phyloP scores from a whole-genome alignment of 2,888 invertebrate species.

The Heliconius erato region DNA sequence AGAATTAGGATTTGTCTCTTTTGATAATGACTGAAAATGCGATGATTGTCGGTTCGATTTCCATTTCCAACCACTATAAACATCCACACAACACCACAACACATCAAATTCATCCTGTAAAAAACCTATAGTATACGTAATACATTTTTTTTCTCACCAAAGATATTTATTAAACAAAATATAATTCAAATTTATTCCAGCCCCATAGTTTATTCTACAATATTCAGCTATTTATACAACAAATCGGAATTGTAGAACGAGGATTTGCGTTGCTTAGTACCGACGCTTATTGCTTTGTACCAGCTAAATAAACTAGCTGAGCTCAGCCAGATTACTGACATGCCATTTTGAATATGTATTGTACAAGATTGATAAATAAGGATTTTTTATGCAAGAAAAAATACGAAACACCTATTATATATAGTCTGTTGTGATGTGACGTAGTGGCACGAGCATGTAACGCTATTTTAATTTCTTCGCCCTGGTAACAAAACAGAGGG shows the following conservation, averaged over 20 bases:
- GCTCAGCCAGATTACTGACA: conserved; percentile 16
- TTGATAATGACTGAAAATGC: not conserved
- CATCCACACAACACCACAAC: no score
- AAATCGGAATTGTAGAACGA: conserved; percentile 35
- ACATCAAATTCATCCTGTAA: no score
- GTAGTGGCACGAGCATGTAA: no score
- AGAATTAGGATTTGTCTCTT: not conserved
- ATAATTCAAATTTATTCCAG: conserved; percentile 23
- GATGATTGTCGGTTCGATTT: not conserved
- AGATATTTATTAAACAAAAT: not conserved
- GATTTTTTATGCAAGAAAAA: not conserved
- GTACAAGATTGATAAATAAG: conserved; percentile 1
- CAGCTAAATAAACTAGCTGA: conserved; percentile 42
- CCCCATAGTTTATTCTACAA: conserved; percentile 31
- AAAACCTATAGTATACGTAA: no score
- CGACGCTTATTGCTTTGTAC: conserved; percentile 46
- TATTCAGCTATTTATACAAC: conserved; percentile 38
- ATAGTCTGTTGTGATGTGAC: no score
- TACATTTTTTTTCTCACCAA: not conserved
- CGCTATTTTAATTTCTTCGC: no score
- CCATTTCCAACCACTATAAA: not conserved
- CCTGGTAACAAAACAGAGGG: no score
- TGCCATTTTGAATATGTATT: conserved; percentile 29
- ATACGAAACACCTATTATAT: no score
- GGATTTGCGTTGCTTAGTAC: conserved; percentile 45